Conservation (phyloP, 2,888 invertebrate genomes). For the Epicampocera succincta region DNA sequence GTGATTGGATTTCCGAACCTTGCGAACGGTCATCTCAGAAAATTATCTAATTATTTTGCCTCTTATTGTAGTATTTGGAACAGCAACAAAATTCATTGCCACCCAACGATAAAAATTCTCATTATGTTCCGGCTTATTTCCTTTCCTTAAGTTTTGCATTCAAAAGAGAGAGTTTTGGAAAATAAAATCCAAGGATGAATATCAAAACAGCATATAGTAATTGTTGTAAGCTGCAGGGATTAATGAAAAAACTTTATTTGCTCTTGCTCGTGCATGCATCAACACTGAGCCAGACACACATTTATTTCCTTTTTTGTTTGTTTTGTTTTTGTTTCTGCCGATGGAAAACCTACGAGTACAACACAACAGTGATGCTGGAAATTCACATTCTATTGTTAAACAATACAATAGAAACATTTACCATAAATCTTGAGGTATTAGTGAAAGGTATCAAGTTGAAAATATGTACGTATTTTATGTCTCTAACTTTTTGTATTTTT, state of each 20-base stretch:
- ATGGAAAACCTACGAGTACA: slow-evolving; percentile 32
- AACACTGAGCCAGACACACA: neutral
- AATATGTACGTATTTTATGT: slow-evolving; percentile 57
- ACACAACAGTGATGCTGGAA: slow-evolving; percentile 37
- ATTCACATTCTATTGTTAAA: slow-evolving; percentile 55
- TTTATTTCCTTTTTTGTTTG: too few species aligned
- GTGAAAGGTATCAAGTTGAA: slow-evolving; percentile 62
- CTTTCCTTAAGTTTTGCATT: too few species aligned
- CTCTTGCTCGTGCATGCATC: neutral
- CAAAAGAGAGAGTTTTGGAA: neutral
- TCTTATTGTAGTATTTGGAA: too few species aligned
- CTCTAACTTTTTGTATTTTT: slow-evolving; percentile 1
- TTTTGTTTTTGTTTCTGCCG: neutral
- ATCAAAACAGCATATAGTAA: slow-evolving; percentile 9
- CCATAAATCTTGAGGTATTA: slow-evolving; percentile 66
- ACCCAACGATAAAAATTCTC: too few species aligned
- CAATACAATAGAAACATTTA: slow-evolving; percentile 60
- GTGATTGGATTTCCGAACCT: too few species aligned
- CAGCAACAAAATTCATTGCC: too few species aligned
- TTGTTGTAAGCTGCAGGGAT: slow-evolving; percentile 35
- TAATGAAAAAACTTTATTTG: slow-evolving; percentile 26
- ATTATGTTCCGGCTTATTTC: too few species aligned
- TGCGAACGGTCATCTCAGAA: too few species aligned
- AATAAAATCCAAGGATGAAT: slow-evolving; percentile 3
- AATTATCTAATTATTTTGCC: too few species aligned